Conservation (phyloP, 2,888 invertebrate species). For the Drosophila recens region DNA sequence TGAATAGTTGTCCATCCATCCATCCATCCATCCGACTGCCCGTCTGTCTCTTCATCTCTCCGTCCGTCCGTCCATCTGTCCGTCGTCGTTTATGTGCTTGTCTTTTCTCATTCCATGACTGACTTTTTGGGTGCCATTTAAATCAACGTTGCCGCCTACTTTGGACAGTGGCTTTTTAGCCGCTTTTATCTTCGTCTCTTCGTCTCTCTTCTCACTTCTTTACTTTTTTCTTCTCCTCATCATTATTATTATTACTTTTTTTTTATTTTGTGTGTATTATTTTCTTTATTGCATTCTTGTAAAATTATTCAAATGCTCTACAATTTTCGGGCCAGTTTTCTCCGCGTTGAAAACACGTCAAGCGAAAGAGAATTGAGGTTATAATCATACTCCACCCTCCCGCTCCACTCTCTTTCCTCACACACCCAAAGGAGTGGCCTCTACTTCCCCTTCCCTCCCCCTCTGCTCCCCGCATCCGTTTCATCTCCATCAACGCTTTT, state of each 20-base stretch:
- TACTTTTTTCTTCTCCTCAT: slow-evolving; percentile 7
- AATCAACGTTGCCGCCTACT: slow-evolving; percentile 76
- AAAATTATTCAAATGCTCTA: slow-evolving; percentile 80
- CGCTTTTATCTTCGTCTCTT: slow-evolving; percentile 47
- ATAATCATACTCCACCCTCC: slow-evolving; percentile 70
- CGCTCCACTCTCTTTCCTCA: neutral
- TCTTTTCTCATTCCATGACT: slow-evolving; percentile 57
- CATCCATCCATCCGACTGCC: slow-evolving; percentile 31
- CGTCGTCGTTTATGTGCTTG: slow-evolving; percentile 14
- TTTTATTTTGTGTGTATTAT: slow-evolving; percentile 31
- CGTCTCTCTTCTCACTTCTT: slow-evolving; percentile 1
- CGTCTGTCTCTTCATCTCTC: slow-evolving; percentile 6
- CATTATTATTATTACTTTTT: slow-evolving; percentile 1
- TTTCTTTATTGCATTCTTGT: slow-evolving; percentile 76
- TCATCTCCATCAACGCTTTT: slow-evolving; percentile 59
- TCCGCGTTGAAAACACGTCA: slow-evolving; percentile 46
- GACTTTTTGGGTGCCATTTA: slow-evolving; percentile 77
- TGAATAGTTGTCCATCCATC: slow-evolving; percentile 76
- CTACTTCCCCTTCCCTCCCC: neutral
- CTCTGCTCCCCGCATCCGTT: slow-evolving; percentile 18
- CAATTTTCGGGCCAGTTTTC: slow-evolving; percentile 80
- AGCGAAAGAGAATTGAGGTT: slow-evolving; percentile 71
- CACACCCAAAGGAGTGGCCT: slow-evolving; percentile 31
- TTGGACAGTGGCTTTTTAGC: slow-evolving; percentile 59
- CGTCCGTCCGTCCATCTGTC: slow-evolving; percentile 6